Evolutionary conservation across 1,140 invertebrate species (phyloP).

Genomic region (Meteorus sp.): DNA sequence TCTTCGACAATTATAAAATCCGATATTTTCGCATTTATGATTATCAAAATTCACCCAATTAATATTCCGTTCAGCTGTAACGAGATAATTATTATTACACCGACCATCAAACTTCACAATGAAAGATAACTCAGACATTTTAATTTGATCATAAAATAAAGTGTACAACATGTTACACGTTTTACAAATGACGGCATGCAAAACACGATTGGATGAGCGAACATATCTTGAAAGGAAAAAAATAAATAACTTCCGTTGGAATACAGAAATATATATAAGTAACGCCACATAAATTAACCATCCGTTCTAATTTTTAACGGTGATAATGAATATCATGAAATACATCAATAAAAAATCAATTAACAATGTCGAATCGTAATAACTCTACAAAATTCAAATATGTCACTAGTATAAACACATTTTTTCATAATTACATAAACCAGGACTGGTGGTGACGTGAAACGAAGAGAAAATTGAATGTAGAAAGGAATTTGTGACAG

Average conservation of each 20-base stretch:
- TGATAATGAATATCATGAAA: conserved; percentile 2
- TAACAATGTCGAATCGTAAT: conserved; percentile 4
- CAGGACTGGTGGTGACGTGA: conserved; percentile 6
- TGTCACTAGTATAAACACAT: conserved; percentile 4
- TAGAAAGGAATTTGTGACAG: conserved; percentile 20
- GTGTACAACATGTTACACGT: neutral
- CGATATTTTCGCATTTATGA: no score
- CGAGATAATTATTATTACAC: neutral
- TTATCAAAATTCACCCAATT: no score
- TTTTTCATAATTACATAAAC: conserved; percentile 1
- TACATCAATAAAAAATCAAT: no score
- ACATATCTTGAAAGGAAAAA: conserved; percentile 13
- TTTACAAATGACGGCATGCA: conserved; percentile 5
- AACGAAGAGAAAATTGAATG: conserved; percentile 4
- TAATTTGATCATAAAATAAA: conserved; percentile 4
- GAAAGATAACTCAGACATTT: no score
- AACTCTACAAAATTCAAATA: conserved; percentile 26
- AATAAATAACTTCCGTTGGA: conserved; percentile 23
- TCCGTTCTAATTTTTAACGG: conserved; percentile 17
- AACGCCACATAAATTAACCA: conserved; percentile 5
- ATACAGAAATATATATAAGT: no score
- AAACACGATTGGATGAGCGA: neutral
- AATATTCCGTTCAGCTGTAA: no score
- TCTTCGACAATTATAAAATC: no score
- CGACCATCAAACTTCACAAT: neutral